Base-by-base conservation (phyloP, 2,113 vertebrate genomes). In the Pardalotus punctatus region DNA sequence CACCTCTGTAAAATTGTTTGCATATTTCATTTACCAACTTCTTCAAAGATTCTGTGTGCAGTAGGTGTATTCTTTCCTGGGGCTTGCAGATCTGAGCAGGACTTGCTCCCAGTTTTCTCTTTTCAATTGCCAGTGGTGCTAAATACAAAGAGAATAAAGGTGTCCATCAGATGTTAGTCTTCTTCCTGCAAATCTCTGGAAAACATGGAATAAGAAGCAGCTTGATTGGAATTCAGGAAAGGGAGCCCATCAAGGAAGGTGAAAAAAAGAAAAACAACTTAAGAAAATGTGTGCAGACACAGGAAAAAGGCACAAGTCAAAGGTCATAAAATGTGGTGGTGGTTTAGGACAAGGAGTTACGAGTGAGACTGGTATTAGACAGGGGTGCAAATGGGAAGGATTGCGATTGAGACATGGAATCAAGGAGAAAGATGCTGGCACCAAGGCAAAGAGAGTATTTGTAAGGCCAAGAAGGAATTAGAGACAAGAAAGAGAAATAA, bases 21-120 rank as follows among this genome's bases (percentile, higher is more conserved):
- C 82, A 67, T 90, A 74, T 90, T 96, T 94, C 43, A 70, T 87
- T 91, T 87, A 83, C 38, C 10, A 91, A 58, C 35, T 73, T 94
- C 64, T 88, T 92, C 85, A 95, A 93, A 94, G 35, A 66, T 92
- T 91, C 66, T 88, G 48, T 81, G 85, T 92, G 38, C 79, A 86
- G 31, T 92, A 74, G 53, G 60, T 74, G 12, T 84, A 78, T 71
- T 93, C 61, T 92, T 88, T 90, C 88, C 80, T 38, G 70, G 21
- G 67, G 53, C 72, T 90, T 92, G 40, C 61, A 89, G 69, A 91
- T 91, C 77, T 69, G 83, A 91, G 83, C 47, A 84, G 53, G 35
- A 86, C 40, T 86, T 87, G 60, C 57, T 92, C 36, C 88, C 64
- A 67, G 47, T 86, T 95, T 93, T 90, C 40, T 96, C 60, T 91